These are phyloP conservation scores for Piezodorus guildinii DNA, from an alignment of 1,140 invertebrate genomes.

Conservation along the genomic window DNA sequence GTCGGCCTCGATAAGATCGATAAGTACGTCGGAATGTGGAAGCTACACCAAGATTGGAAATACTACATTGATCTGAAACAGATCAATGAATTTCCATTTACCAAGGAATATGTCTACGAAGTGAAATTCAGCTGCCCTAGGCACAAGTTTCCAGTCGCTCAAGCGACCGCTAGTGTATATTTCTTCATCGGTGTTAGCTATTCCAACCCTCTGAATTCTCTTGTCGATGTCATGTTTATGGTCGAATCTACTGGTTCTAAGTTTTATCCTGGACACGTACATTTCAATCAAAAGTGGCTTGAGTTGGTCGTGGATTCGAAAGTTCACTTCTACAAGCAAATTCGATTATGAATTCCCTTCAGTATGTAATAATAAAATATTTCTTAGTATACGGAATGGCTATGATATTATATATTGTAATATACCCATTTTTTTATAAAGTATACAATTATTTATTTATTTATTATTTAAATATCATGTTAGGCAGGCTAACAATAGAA, in stretches of 20 bases:
- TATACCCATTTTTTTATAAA: too few relatives aligned
- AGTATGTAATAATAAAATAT: too few relatives aligned
- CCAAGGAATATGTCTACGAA: neutral
- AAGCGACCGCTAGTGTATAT: constrained; percentile 2
- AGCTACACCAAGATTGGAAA: neutral
- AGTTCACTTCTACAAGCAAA: constrained; percentile 4
- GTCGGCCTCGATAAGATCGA: neutral
- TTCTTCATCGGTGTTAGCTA: neutral
- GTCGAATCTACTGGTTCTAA: constrained; percentile 1
- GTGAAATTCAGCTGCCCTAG: constrained; percentile 8
- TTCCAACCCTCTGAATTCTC: neutral
- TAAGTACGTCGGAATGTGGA: neutral
- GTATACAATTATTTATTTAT: too few relatives aligned
- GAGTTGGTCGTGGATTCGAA: constrained; percentile 2
- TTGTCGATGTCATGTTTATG: neutral
- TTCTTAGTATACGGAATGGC: too few relatives aligned
- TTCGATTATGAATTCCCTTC: neutral
- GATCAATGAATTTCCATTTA: constrained; percentile 4
- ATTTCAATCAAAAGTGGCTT: constrained; percentile 8
- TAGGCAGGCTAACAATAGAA: too few relatives aligned
- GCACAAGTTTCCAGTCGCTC: neutral
- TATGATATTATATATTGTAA: too few relatives aligned
- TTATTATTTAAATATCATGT: too few relatives aligned
- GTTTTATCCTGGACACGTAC: constrained; percentile 4
- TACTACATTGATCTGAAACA: neutral